These are phyloP conservation scores for Falco berigora DNA, from an alignment of 2,797 vertebrate species.

Conservation along the genomic window DNA sequence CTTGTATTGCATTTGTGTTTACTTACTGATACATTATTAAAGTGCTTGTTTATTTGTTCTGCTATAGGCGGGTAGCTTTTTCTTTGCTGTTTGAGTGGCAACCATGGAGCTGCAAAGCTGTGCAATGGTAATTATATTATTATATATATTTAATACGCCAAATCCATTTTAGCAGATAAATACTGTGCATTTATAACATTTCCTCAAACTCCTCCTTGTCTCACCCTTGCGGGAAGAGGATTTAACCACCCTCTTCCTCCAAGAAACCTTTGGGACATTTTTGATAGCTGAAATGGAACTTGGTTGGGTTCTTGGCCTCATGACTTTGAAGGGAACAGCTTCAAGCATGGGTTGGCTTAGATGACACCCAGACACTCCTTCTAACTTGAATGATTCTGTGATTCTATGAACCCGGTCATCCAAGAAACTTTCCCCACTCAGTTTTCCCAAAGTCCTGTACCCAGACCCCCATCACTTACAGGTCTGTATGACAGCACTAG, in stretches of 20 bases:
- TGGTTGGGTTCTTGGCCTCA: accelerated
- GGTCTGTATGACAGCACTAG: neutral
- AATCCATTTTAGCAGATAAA: neutral
- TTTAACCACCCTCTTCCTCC: neutral
- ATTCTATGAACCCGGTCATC: neutral
- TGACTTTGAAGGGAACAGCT: neutral
- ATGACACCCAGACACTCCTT: neutral
- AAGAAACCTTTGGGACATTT: neutral
- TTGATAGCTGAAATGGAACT: neutral
- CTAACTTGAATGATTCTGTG: neutral
- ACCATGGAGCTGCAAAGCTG: neutral
- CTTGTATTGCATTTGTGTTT: neutral
- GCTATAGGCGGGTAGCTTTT: neutral
- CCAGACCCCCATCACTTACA: neutral
- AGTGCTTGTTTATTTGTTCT: neutral
- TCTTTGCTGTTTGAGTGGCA: neutral
- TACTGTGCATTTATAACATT: neutral
- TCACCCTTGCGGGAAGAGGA: neutral
- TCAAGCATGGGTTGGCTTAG: neutral
- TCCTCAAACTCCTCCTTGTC: neutral
- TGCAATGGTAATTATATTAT: neutral
- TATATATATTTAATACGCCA: neutral
- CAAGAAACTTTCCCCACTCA: accelerated
- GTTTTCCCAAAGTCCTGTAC: neutral
- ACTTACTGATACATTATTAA: neutral